Percentiles rank a stretch among this genome's conserved stretches.
Evolutionary conservation across 2,113 vertebrate genomes (phyloP).

Genomic region (Ptyas mucosa): DNA sequence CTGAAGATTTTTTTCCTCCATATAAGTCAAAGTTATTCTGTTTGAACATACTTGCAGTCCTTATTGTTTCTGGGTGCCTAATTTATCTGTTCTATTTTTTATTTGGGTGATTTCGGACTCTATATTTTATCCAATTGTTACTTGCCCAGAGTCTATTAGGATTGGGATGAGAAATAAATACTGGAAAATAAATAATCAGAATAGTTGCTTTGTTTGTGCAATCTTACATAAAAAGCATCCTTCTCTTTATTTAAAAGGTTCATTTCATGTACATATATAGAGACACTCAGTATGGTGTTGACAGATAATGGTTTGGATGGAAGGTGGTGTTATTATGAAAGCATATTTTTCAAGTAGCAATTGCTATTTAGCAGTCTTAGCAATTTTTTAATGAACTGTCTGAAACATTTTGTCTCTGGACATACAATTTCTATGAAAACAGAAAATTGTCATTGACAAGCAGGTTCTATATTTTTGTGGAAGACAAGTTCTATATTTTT

Average conservation of each 20-base stretch:
- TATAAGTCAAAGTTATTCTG: not conserved
- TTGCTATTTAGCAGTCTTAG: not conserved
- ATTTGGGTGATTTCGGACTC: not conserved
- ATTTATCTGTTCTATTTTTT: not conserved
- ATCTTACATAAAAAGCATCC: not conserved
- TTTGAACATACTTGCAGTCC: not conserved
- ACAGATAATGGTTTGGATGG: not conserved
- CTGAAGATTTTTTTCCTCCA: not conserved
- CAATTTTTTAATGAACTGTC: constrained; percentile 37
- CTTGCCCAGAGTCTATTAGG: not conserved
- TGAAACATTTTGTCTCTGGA: constrained; percentile 60
- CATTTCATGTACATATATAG: not conserved
- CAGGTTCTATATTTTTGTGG: constrained; percentile 55
- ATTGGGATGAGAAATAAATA: not conserved
- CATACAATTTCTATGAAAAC: constrained; percentile 75
- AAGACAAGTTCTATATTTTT: constrained; percentile 57
- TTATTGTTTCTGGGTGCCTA: not conserved
- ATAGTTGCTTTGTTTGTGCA: not conserved
- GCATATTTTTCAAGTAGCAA: not conserved
- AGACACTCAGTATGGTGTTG: not conserved
- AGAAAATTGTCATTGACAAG: constrained; percentile 57
- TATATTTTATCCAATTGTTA: not conserved
- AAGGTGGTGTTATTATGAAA: not conserved
- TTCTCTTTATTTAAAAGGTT: not conserved
- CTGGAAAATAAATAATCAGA: not conserved